Evolutionary conservation across 2,797 vertebrate genomes (phyloP).

Genomic region (Enteromius treurensis): DNA sequence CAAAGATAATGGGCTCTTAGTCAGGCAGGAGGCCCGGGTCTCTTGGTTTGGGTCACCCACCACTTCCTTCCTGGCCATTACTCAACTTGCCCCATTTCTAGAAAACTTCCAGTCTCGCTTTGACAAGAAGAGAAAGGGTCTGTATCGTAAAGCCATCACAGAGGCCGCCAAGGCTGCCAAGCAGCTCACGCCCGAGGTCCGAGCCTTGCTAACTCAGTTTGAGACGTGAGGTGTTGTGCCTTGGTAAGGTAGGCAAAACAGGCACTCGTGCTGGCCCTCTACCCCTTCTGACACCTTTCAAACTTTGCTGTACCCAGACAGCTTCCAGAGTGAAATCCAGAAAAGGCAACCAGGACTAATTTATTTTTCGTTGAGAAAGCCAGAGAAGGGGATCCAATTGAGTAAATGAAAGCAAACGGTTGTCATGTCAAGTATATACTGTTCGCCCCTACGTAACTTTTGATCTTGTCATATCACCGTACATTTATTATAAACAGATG

Average conservation of each 20-base stretch:
- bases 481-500: constrained; percentile 13
- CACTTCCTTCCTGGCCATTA: constrained; percentile 93
- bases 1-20: constrained; percentile 89
- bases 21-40: constrained; percentile 93
- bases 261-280: constrained; percentile 36
- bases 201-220: constrained; percentile 95
- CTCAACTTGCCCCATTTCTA: constrained; percentile 94
- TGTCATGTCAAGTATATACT: constrained; percentile 44
- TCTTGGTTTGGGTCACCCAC: constrained; percentile 98
- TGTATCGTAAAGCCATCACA: constrained; percentile 96
- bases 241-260: constrained; percentile 62
- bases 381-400: constrained; percentile 21
- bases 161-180: constrained; percentile 96
- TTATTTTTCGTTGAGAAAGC: constrained; percentile 41
- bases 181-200: constrained; percentile 96
- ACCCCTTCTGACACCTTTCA: constrained; percentile 38
- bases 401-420: constrained; percentile 36
- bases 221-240: constrained; percentile 85
- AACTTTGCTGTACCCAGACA: constrained; percentile 48
- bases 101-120: constrained; percentile 98
- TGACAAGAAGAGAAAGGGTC: constrained; percentile 97
- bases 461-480: constrained; percentile 37
- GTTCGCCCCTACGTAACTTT: constrained; percentile 31
- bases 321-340: constrained; percentile 41
- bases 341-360: constrained; percentile 50